These are phyloP conservation scores for Hirtodrosophila cameraria DNA, from an alignment of 2,888 invertebrate species.

Conservation along the genomic window DNA sequence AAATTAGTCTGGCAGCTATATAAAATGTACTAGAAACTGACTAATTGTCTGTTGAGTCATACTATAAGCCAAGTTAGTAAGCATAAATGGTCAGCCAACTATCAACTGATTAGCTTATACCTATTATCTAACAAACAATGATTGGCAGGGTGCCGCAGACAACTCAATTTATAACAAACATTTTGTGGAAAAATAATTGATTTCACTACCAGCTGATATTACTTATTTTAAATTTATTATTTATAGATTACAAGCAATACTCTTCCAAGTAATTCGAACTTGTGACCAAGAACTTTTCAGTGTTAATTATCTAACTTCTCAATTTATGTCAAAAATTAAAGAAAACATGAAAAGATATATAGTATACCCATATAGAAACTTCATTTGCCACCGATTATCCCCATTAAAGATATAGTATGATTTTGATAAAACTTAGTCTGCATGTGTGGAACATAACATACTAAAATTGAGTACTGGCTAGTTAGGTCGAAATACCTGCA, in stretches of 20 bases:
- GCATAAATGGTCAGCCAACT: not conserved
- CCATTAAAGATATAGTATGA: too few species aligned
- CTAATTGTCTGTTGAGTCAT: constrained; percentile 18
- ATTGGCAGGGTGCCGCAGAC: not conserved
- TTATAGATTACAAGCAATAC: not conserved
- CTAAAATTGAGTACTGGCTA: too few species aligned
- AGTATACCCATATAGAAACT: too few species aligned
- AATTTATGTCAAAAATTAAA: too few species aligned
- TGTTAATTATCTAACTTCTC: too few species aligned
- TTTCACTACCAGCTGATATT: too few species aligned
- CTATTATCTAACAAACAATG: not conserved
- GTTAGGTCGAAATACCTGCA: too few species aligned
- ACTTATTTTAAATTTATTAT: constrained; percentile 7
- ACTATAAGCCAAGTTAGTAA: constrained; percentile 16
- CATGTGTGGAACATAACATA: too few species aligned
- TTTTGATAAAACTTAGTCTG: too few species aligned
- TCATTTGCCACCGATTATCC: too few species aligned
- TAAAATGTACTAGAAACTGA: not conserved
- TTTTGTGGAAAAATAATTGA: too few species aligned
- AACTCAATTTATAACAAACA: not conserved
- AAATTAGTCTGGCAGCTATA: constrained; percentile 18
- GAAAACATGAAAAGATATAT: too few species aligned
- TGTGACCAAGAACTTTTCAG: constrained; percentile 5
- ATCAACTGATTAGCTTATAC: constrained; percentile 21
- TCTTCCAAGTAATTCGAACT: not conserved